A percentile compares a stretch with the other conserved stretches of the same genome.
Evolutionary conservation across 1,140 invertebrate species (phyloP).

Genomic region (Calliphora vicina): DNA sequence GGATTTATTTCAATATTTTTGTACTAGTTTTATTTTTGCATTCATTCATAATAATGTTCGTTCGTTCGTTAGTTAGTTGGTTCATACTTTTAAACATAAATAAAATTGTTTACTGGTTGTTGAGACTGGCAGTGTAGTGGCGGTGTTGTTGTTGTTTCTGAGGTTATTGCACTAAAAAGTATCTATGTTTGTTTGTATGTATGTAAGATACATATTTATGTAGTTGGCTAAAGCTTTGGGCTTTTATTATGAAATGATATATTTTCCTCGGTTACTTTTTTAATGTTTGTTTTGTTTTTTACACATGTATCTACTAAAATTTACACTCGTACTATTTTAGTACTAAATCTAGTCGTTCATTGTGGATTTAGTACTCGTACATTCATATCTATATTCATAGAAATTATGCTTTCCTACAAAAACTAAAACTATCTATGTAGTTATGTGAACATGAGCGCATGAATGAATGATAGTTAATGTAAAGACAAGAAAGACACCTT

Average conservation of each 20-base stretch:
- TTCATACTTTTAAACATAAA: neutral
- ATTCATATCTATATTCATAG: neutral
- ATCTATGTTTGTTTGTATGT: neutral
- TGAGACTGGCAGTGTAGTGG: neutral
- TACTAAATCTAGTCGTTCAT: neutral
- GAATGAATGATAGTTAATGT: neutral
- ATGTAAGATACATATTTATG: neutral
- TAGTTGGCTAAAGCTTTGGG: slow-evolving; percentile 6
- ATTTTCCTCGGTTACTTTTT: neutral
- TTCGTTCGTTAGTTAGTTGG: neutral
- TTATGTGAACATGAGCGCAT: neutral
- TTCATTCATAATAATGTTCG: neutral
- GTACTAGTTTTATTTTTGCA: neutral
- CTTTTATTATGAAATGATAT: slow-evolving; percentile 14
- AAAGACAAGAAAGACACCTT: neutral
- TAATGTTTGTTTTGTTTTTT: neutral
- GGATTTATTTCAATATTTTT: neutral
- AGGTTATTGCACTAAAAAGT: slow-evolving; percentile 16
- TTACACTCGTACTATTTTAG: neutral
- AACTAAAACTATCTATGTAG: neutral
- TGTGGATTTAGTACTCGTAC: neutral
- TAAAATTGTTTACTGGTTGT: neutral
- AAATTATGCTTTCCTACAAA: neutral
- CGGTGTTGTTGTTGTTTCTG: neutral
- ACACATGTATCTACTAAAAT: neutral